phyloP scores from a whole-genome alignment of 2,888 invertebrate genomes.

The Coleophora deauratella region DNA sequence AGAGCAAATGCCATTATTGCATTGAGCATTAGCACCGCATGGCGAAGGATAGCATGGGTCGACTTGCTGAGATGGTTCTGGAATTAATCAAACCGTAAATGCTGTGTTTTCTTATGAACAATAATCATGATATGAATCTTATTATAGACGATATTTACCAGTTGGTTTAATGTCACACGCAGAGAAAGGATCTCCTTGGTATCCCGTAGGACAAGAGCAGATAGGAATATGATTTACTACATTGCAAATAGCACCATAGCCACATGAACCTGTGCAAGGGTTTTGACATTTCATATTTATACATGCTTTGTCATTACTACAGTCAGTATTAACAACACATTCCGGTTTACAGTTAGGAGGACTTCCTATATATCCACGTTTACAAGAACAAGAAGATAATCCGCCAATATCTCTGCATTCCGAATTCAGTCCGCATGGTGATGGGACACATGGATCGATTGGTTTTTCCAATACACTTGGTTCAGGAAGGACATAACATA shows the following conservation, averaged over 20 bases:
- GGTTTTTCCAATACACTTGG: constrained; percentile 25
- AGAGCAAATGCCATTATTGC: constrained; percentile 81
- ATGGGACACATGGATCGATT: constrained; percentile 80
- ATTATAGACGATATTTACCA: constrained; percentile 30
- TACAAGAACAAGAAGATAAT: constrained; percentile 79
- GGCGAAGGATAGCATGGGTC: constrained; percentile 85
- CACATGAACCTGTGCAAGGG: constrained; percentile 86
- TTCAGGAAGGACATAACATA: constrained; percentile 47
- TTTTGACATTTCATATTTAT: constrained; percentile 84
- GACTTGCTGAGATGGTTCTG: constrained; percentile 43
- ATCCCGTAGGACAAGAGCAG: constrained; percentile 77
- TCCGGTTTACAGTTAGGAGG: constrained; percentile 85
- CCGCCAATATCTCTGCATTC: constrained; percentile 71
- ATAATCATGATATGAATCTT: no score
- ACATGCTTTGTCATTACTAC: constrained; percentile 81
- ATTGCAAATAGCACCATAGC: constrained; percentile 80
- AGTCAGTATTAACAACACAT: constrained; percentile 83
- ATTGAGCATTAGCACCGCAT: constrained; percentile 85
- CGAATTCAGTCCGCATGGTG: constrained; percentile 84
- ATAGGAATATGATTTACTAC: constrained; percentile 85
- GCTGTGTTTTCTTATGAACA: neutral
- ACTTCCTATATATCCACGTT: constrained; percentile 77
- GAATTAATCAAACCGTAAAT: constrained; percentile 17
- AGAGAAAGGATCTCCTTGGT: constrained; percentile 84
- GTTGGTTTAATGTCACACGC: constrained; percentile 74